phyloP scores from a whole-genome alignment of 2,113 vertebrate species.

The Anoplopoma fimbria region DNA sequence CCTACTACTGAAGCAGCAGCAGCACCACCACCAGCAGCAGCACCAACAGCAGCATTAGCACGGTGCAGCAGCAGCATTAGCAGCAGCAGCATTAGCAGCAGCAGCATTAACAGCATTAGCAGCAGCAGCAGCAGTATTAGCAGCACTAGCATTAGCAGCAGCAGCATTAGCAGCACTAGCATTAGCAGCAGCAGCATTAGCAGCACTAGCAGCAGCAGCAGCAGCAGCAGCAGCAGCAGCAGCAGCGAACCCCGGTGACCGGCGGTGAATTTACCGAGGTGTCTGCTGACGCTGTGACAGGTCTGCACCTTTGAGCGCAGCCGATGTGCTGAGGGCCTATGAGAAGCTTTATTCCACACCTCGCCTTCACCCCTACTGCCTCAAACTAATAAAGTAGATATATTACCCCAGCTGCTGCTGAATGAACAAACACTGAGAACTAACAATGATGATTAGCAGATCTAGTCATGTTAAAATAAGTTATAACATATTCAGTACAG shows the following conservation, averaged over 20 bases:
- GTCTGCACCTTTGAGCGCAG: conserved; percentile 43
- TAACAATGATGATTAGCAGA: background rate
- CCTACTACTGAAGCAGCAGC: conserved; percentile 28
- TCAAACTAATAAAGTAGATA: conserved; percentile 24
- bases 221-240: conserved; percentile 28
- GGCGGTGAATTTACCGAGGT: conserved; percentile 59
- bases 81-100: conserved; percentile 28
- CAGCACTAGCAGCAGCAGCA: conserved; percentile 12
- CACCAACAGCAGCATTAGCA: no score
- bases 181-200: conserved; percentile 16
- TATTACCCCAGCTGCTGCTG: background rate
- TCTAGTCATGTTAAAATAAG: background rate
- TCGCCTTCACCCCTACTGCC: conserved; percentile 25
- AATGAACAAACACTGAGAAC: background rate
- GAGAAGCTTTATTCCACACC: conserved; percentile 22
- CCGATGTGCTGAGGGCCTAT: conserved; percentile 31
- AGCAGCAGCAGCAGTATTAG: no score
- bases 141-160: no score
- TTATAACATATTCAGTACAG: background rate
- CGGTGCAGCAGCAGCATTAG: conserved; percentile 29
- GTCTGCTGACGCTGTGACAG: conserved; percentile 60
- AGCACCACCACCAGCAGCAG: conserved; percentile 16
- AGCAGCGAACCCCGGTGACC: conserved; percentile 27
- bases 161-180: conserved; percentile 14
- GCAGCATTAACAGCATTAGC: no score